Conservation (phyloP, 2,797 vertebrate genomes). For the Spea hammondii region DNA sequence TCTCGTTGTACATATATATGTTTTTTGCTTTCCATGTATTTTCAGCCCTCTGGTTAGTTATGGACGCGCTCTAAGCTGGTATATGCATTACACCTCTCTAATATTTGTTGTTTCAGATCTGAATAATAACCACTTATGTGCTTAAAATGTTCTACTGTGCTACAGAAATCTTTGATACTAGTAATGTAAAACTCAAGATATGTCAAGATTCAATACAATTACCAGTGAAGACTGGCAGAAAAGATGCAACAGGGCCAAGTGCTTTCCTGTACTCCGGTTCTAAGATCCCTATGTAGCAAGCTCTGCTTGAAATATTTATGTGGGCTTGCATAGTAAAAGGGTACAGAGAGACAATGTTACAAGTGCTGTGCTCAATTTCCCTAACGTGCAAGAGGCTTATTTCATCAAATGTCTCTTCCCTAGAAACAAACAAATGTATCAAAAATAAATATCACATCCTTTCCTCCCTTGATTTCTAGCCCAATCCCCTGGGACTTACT, state of each 20-base stretch:
- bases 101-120: too few relatives aligned
- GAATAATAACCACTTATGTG: too few relatives aligned
- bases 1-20: too few relatives aligned
- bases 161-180: too few relatives aligned
- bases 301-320: constrained; percentile 62
- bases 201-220: too few relatives aligned
- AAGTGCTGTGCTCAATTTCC: constrained; percentile 65
- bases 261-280: constrained; percentile 2
- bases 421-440: constrained; percentile 49
- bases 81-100: too few relatives aligned
- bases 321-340: constrained; percentile 60
- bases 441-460: constrained; percentile 43
- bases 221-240: neutral
- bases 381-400: constrained; percentile 53
- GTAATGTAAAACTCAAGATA: too few relatives aligned
- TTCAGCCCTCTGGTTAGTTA: too few relatives aligned
- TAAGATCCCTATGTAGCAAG: constrained; percentile 10
- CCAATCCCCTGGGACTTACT: constrained; percentile 71
- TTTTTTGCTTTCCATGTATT: too few relatives aligned
- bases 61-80: too few relatives aligned
- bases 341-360: constrained; percentile 30
- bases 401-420: constrained; percentile 46
- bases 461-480: constrained; percentile 70
- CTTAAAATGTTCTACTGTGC: too few relatives aligned
- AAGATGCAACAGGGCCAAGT: neutral